Evolutionary conservation across 2,113 vertebrate species (phyloP).

Genomic region (Ophiodon elongatus): DNA sequence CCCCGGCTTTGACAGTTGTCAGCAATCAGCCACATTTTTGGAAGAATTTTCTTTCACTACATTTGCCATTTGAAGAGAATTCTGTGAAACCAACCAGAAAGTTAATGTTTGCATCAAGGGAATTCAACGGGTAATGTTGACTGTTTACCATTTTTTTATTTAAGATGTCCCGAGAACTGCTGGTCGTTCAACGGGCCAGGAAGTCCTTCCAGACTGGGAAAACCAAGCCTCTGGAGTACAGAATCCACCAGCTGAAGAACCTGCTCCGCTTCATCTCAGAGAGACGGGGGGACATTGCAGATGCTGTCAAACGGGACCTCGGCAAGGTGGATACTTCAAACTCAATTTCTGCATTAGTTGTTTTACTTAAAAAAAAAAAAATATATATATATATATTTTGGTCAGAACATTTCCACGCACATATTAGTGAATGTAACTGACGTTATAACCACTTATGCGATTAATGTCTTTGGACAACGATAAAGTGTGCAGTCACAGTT

Average conservation of each 20-base stretch:
- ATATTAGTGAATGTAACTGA: no score
- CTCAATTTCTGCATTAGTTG: no score
- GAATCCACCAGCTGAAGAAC: constrained; percentile 86
- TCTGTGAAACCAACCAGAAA: background rate
- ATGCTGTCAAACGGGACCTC: constrained; percentile 84
- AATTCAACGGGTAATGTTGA: background rate
- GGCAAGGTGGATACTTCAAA: constrained; percentile 81
- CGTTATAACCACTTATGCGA: no score
- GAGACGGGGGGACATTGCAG: constrained; percentile 76
- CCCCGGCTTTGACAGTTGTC: no score
- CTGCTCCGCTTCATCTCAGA: constrained; percentile 85
- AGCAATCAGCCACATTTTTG: no score
- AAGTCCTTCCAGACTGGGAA: constrained; percentile 83
- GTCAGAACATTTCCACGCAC: no score
- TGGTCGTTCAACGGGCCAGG: constrained; percentile 79
- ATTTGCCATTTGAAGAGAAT: background rate
- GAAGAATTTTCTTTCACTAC: background rate
- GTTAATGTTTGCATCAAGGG: background rate
- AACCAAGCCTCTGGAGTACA: constrained; percentile 85
- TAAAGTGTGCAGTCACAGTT: background rate
- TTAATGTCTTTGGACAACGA: no score
- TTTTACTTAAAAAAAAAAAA: no score
- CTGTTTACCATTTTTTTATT: background rate
- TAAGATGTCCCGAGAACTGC: constrained; percentile 77
- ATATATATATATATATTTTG: no score